Evolutionary conservation across 2,113 vertebrate genomes (phyloP), one percentile per base, ranked within the genome.

Genomic region (Zosterops japonicus): DNA sequence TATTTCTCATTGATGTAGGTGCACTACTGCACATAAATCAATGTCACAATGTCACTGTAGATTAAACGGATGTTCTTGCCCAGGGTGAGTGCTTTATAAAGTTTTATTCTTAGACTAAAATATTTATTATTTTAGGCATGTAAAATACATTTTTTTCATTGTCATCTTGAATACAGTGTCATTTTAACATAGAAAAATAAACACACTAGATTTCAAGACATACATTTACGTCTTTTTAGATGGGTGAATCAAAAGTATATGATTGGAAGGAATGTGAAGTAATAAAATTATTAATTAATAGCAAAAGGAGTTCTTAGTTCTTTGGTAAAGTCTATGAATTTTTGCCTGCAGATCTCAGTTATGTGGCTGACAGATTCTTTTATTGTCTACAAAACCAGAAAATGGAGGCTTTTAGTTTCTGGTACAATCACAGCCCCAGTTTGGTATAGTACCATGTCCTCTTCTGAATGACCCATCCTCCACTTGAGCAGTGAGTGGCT

Each of bases 41-140:
- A 97, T 95, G 93, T 97, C 96, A 96, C 59, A 95, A 1, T 96
- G 96, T 97, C 96, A 97, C 39, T 81, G 69, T 88, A 95, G 96
- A 96, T 97, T 97, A 96, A 93, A 93, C 84, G 77, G 85, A 60
- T 91, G 56, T 90, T 91, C 72, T 87, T 79, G 72, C 46, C 44
- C 33, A 83, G 57, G 29, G 24, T 82, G 61, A 94, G 35, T 36
- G 68, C 85, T 93, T 88, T 77, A 74, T 70, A 76, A 88, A 70
- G 75, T 94, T 69, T 86, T 89, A 61, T 92, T 89, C 71, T 96
- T 87, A 39, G 49, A 59, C 44, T 57, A 83, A 89, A 95, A 76
- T 72, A 83, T 70, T 92, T 89, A 72, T 74, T 33, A 21, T 71
- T 95, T 93, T 77, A 78, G 77, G 27, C 31, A 42, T 65, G 85